Evolutionary conservation across 2,888 invertebrate species (phyloP).

Genomic region (Erebia ligea): DNA sequence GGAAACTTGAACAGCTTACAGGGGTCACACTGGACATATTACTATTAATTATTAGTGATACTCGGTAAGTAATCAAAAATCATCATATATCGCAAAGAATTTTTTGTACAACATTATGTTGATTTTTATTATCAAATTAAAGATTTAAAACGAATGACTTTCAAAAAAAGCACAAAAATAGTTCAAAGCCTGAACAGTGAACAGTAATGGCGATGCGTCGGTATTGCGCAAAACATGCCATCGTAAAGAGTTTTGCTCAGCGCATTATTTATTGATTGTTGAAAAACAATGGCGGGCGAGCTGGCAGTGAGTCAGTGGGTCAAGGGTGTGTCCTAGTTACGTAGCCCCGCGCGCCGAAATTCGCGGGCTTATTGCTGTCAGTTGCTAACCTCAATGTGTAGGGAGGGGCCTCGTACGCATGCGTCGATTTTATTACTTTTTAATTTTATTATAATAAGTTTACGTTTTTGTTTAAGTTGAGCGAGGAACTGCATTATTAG

Average conservation of each 20-base stretch:
- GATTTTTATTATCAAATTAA: not conserved
- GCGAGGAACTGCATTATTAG: too few species aligned
- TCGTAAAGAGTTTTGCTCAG: conserved; percentile 68
- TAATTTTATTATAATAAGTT: conserved; percentile 22
- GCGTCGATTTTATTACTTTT: conserved; percentile 31
- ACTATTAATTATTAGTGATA: too few species aligned
- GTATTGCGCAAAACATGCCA: conserved; percentile 71
- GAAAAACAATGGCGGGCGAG: conserved; percentile 80
- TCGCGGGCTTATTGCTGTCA: conserved; percentile 66
- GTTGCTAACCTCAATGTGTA: conserved; percentile 72
- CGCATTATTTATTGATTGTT: conserved; percentile 83
- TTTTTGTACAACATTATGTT: too few species aligned
- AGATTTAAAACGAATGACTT: not conserved
- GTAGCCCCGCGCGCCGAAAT: conserved; percentile 77
- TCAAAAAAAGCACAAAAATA: conserved; percentile 44
- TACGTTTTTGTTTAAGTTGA: conserved; percentile 3
- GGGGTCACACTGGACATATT: too few species aligned
- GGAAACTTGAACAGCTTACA: not conserved
- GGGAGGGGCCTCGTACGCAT: conserved; percentile 55
- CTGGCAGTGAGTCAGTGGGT: conserved; percentile 82
- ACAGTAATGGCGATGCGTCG: conserved; percentile 56
- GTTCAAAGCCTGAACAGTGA: conserved; percentile 41
- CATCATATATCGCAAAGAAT: too few species aligned
- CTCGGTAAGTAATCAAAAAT: too few species aligned
- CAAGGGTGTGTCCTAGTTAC: conserved; percentile 79